Base-by-base conservation (phyloP, 2,888 invertebrate genomes). In the Mythimna pallens region DNA sequence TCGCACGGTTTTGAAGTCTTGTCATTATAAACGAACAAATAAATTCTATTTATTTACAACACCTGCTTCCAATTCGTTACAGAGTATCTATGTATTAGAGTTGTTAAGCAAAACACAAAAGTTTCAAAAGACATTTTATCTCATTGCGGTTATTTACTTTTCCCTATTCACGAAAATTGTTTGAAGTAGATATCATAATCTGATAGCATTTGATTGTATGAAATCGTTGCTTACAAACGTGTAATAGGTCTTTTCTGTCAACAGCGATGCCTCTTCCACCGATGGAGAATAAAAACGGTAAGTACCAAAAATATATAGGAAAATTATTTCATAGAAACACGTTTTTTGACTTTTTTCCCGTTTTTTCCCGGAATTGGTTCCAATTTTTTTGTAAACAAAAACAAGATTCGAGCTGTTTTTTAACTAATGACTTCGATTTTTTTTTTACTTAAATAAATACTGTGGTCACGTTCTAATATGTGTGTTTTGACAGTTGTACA, bases 261-360 rank as follows among this genome's bases (percentile, higher is more conserved):
- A 76, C 88, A 96, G 96, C 96, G 58, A 95, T 96, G 94, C 94
- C 95, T 50, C 90, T 93, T 36, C 93, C 95, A 47, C 90, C 93
- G 50, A 82, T 92, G 91, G 95, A 95, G 86, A 95, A 94, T 83
- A 95, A 93, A 90, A 95, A 94, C 80, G 94, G 96, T 96, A 87
- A 88, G 85, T 89, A 22, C 1, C 4, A 9, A 36, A 36, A 65
- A 47, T 22, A 17, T 0, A 25, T 17, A 22, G 2, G 59, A 58
- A 50, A 47, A n/a, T 59, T 55, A 50, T 20, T 2, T n/a, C n/a
- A n/a, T 52, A 8, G 20, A 52, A 52, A n/a, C n/a, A 52, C 3
- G 9, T 52, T 9, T 17, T 52, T 52, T 1, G 8, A 20, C 20
- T n/a, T n/a, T 47, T 43, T 43, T 43, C 43, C 12, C 3, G 14